Base-by-base conservation (phyloP, 2,797 vertebrate species). In the Adrianichthys oophorus region DNA sequence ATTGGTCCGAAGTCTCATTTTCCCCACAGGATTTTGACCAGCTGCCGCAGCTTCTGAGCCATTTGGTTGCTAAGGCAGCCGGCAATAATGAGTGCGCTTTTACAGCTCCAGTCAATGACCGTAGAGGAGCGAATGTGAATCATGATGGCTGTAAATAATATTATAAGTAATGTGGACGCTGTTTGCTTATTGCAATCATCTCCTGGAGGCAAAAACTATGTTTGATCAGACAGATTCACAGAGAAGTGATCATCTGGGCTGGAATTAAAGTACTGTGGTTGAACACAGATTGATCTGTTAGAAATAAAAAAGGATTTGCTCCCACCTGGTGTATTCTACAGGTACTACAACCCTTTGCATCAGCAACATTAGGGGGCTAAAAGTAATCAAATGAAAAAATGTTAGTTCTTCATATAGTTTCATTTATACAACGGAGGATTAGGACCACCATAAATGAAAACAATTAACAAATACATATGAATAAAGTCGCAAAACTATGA, bases 1-100 rank as follows among this genome's bases (percentile, higher is more conserved):
- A 90, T 88, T 88, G 87, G 73, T 71, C 78, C 78, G 78, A 86
- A 83, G 83, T 79, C 74, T 83, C 78, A 80, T 81, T 72, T 79
- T 76, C 83, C 86, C 79, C 17, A 49, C 72, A 83, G 84, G 85
- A 84, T 76, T 82, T 78, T 71, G 74, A 82, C 70, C 86, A 86
- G 83, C 85, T 90, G 85, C 76, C 77, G 69, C 76, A 78, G 78
- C 77, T 85, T 86, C 68, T 61, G 75, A 74, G 59, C 80, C 69
- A 82, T 84, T 89, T 84, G 59, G 32, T 41, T 58, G 64, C 58
- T 49, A 32, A 71, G 49, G 68, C 64, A 24, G 32, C 42, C 5
- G 69, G 46, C 73, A 70, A 70, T 85, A 90, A 90, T 85, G 84
- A 84, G 81, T 43, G 56, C 55, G 52, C 89, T 90, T 90, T 90